Base-by-base conservation (phyloP, 1,140 invertebrate genomes). In the Panagrolaimus sp. region DNA sequence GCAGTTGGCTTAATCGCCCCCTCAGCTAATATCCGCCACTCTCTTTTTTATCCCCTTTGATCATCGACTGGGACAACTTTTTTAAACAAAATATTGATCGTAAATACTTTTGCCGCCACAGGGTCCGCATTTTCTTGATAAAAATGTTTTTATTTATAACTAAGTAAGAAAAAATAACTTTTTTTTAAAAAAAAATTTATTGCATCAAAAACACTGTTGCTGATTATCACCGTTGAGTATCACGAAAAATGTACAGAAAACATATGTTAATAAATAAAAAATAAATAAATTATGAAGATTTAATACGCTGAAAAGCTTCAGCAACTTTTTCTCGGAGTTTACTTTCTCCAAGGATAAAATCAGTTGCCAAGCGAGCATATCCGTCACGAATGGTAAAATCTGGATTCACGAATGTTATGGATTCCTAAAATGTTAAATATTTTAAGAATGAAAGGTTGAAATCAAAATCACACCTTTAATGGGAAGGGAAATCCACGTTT, bases 401-500 rank as follows among this genome's bases (percentile, higher is more conserved):
- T 9, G 79, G 79, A 9, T 79, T 31, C 11, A 81, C 66, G 45
- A 81, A 82, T 14, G 67, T 78, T 31, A 81, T 79, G 5, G 81
- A 72, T 23, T 81, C 79, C 78, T 80, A 43, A 27, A 63, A 42
- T 5, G n/a, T 2, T 27, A 5, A 48, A n/a, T n/a, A 16, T 63
- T 51, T 9, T 0, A 63, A 64, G 9, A 20, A 23, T 13, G 16
- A 63, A 27, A 38, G 7, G 16, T 20, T 13, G 14, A 43, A 71
- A 25, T 51, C 9, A 5, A 0, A 38, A 23, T 44, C 14, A 23
- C 57, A 80, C 78, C 70, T 75, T 78, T 9, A 81, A 45, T 9
- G 79, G 79, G 65, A 73, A 81, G 9, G 81, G 81, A 11, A 82
- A 68, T 44, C 81, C 79, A 46, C 82, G 77, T 71, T 81, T 82